Conservation (phyloP, 2,888 invertebrate genomes). For the Clostera curtula region DNA sequence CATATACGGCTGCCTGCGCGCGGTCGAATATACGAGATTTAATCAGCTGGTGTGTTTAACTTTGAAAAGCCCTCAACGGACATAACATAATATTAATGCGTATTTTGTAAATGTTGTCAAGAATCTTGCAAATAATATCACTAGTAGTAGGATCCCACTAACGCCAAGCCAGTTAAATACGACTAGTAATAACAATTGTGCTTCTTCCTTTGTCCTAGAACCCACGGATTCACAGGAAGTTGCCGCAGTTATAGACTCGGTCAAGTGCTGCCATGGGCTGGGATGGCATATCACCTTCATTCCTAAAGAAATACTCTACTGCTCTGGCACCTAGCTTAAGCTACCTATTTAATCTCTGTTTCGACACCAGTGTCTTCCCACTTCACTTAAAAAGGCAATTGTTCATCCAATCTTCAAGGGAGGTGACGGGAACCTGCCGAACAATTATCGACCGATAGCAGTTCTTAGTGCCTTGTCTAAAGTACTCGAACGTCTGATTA, state of each 20-base stretch:
- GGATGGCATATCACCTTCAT: slow-evolving; percentile 2
- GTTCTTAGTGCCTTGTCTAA: slow-evolving; percentile 1
- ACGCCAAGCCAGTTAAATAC: no score
- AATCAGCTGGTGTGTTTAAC: no score
- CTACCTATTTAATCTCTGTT: slow-evolving; percentile 3
- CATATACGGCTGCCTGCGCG: no score
- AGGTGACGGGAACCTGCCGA: neutral
- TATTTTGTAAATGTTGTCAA: no score
- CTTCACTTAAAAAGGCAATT: slow-evolving; percentile 3
- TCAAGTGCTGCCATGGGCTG: slow-evolving; percentile 5
- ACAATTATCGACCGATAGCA: slow-evolving; percentile 3
- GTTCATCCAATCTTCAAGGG: slow-evolving; percentile 4
- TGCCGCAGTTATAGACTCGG: neutral
- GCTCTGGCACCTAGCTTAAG: slow-evolving; percentile 3
- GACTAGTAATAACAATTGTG: no score
- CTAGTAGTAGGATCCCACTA: no score
- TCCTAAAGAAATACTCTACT: slow-evolving; percentile 2
- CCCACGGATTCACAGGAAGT: neutral
- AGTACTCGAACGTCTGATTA: slow-evolving; percentile 1
- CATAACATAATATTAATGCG: no score
- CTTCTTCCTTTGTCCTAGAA: slow-evolving; percentile 2
- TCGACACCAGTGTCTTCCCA: slow-evolving; percentile 1
- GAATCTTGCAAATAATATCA: no score
- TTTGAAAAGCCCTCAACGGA: no score
- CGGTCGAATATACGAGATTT: no score